Evolutionary conservation across 2,888 invertebrate species (phyloP), one percentile per base, ranked within the genome.

Genomic region (Amiota minor): DNA sequence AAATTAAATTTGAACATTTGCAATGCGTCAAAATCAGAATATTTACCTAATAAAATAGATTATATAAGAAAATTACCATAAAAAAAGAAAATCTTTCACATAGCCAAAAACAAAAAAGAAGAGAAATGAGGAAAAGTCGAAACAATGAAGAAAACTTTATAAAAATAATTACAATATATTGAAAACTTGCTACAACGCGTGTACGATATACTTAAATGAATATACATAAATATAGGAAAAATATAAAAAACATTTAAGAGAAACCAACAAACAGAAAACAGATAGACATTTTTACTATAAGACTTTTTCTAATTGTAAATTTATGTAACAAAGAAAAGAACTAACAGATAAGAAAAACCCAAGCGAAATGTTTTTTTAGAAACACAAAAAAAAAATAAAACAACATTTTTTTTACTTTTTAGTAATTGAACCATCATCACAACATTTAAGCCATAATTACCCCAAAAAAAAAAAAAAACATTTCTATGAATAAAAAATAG

Each of bases 141-240:
- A 59, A 9, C 10, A 11, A n/a, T 23, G 12, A 18, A 59, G 23
- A 59, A 53, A n/a, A 59, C 14, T 18, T 9, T n/a, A 62, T n/a
- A 62, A 62, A 35, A 59, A 50, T 53, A 18, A 50, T 50, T 67
- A 10, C 9, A 46, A 46, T 9, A n/a, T n/a, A n/a, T n/a, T n/a
- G 14, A 62, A 67, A 67, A 50, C 6, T 50, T 50, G 50, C 67
- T 23, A 35, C 35, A 35, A 73, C 59, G 59, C 59, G 59, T 70
- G 70, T 74, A 65, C 75, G 71, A 74, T 76, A 73, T 47, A 70
- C 61, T 64, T 72, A 62, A 18, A 72, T 62, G 6, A 35, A 73
- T 16, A 67, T n/a, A 73, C 53, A 68, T 12, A 53, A 53, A 65
- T 74, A 71, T 70, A 35, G 35, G 2, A 35, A 35, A 0, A 35